Conservation (phyloP, 2,113 vertebrate genomes). For the Microcebus murinus region DNA sequence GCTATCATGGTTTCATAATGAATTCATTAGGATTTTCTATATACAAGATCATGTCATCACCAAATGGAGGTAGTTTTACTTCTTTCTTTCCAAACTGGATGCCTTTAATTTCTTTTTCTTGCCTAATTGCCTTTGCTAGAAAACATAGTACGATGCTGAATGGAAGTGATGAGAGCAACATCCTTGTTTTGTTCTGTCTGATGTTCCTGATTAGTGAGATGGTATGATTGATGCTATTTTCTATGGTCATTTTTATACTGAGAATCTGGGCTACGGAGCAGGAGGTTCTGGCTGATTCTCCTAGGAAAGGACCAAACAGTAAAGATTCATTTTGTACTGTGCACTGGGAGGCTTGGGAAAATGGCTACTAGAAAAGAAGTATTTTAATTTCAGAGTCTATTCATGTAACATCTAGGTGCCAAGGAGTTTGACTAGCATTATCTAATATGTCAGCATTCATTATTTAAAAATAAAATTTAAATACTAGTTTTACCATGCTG, state of each 20-base stretch:
- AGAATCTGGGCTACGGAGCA: not conserved
- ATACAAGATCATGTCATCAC: not conserved
- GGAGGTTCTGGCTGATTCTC: not conserved
- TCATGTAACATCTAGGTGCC: not conserved
- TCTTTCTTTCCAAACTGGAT: not conserved
- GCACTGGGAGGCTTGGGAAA: not conserved
- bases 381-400: not conserved
- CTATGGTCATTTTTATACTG: not conserved
- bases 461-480: conserved; percentile 32
- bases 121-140: not conserved
- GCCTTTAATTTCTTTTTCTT: not conserved
- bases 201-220: not conserved
- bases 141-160: not conserved
- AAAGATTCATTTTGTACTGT: not conserved
- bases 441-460: not conserved
- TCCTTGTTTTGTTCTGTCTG: not conserved
- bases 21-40: not conserved
- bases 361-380: not conserved
- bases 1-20: not conserved
- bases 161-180: not conserved
- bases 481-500: not conserved
- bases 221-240: not conserved
- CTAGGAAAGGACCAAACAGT: not conserved
- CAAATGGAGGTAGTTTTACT: not conserved
- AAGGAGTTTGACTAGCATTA: not conserved